Evolutionary conservation across 2,797 vertebrate genomes (phyloP).

Genomic region (Lepus oiostolus): DNA sequence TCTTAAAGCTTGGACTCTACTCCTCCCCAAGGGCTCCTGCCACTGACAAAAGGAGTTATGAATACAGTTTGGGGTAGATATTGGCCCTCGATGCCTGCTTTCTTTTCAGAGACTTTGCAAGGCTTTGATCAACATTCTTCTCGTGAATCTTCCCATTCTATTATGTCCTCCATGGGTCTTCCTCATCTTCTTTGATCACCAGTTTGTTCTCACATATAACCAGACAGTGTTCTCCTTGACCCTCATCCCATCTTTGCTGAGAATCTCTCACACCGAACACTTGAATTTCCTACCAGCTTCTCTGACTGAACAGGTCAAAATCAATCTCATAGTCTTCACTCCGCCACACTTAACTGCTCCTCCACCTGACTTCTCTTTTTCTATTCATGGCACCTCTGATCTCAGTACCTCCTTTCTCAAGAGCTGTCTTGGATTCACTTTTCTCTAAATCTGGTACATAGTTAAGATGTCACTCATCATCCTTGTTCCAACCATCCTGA

Average conservation of each 20-base stretch:
- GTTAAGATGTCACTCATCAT: neutral
- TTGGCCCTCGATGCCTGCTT: neutral
- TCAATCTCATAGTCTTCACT: neutral
- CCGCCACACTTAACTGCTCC: neutral
- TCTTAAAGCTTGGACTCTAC: neutral
- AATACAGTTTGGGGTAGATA: neutral
- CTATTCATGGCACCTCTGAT: neutral
- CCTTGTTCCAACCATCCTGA: neutral
- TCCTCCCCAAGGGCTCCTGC: neutral
- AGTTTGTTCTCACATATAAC: neutral
- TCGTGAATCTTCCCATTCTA: neutral
- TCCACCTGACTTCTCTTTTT: neutral
- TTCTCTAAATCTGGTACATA: constrained; percentile 5
- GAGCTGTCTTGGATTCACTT: neutral
- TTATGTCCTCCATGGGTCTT: neutral
- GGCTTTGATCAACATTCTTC: neutral
- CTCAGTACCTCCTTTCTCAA: neutral
- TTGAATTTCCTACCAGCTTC: neutral
- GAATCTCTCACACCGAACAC: neutral
- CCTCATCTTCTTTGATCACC: neutral
- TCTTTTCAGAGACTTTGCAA: neutral
- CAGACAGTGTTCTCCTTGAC: neutral
- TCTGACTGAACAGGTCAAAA: constrained; percentile 3
- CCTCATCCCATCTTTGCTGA: neutral
- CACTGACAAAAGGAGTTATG: neutral